phyloP scores from a whole-genome alignment of 2,888 invertebrate species.

The Chrysotoxum bicinctum region DNA sequence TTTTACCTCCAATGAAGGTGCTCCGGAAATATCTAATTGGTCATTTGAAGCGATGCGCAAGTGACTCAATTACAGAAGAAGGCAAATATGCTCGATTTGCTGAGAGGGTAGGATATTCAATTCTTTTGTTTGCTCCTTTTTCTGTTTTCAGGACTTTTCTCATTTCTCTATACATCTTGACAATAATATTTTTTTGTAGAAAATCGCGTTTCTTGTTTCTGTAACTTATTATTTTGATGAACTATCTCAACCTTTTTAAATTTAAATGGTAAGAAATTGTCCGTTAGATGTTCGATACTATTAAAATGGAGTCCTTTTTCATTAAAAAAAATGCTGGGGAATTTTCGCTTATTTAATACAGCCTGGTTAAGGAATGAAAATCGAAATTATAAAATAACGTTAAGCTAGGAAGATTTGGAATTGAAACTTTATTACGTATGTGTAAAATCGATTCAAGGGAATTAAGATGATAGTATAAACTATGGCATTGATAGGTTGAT shows the following conservation, averaged over 20 bases:
- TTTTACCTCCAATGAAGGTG: slow-evolving; percentile 92
- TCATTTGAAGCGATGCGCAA: slow-evolving; percentile 93
- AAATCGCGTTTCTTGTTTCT: background rate
- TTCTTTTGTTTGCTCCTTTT: background rate
- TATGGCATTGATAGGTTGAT: too few species aligned
- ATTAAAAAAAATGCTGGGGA: background rate
- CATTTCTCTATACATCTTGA: background rate
- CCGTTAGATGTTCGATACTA: background rate
- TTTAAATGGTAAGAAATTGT: background rate
- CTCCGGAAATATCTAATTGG: slow-evolving; percentile 93
- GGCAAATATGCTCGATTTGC: slow-evolving; percentile 97
- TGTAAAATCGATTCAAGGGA: too few species aligned
- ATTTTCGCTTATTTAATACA: background rate
- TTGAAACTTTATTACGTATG: too few species aligned
- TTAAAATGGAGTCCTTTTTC: background rate
- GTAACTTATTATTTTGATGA: background rate
- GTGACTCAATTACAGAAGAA: slow-evolving; percentile 94
- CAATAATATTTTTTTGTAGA: background rate
- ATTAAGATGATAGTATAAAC: too few species aligned
- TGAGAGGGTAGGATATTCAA: slow-evolving; percentile 85
- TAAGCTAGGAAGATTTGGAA: too few species aligned
- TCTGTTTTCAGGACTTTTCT: background rate
- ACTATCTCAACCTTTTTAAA: background rate
- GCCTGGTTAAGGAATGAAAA: background rate
- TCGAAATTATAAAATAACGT: background rate